phyloP scores from a whole-genome alignment of 2,797 vertebrate genomes.

The Hippopotamyrus pictus region DNA sequence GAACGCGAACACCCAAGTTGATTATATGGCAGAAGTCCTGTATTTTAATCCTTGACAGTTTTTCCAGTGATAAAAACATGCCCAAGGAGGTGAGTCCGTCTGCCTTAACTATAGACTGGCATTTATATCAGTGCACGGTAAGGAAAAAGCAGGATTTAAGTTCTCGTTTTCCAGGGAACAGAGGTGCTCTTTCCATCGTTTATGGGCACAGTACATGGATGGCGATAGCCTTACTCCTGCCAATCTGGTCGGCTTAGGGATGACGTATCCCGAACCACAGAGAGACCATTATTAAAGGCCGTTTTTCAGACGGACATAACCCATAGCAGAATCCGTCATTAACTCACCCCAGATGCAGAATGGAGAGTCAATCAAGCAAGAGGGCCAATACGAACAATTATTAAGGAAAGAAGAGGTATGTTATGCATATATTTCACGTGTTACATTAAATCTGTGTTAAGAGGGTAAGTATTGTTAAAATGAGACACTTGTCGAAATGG shows the following conservation, averaged over 20 bases:
- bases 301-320: not conserved
- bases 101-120: not conserved
- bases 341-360: slow-evolving; percentile 33
- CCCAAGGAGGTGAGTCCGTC: slow-evolving; percentile 57
- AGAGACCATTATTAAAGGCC: not conserved
- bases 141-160: not conserved
- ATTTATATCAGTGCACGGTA: not conserved
- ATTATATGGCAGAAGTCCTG: not conserved
- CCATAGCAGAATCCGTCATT: not conserved
- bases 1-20: not conserved
- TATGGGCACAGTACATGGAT: slow-evolving; percentile 31
- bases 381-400: slow-evolving; percentile 29
- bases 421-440: not conserved
- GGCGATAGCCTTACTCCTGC: slow-evolving; percentile 36
- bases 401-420: slow-evolving; percentile 36
- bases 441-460: not conserved
- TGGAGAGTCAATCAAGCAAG: slow-evolving; percentile 21
- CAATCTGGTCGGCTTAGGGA: slow-evolving; percentile 34
- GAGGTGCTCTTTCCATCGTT: not conserved
- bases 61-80: slow-evolving; percentile 43
- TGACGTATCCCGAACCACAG: slow-evolving; percentile 5
- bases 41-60: not conserved
- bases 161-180: not conserved
- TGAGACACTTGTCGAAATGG: too few relatives aligned
- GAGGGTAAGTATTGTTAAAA: too few relatives aligned